Percentiles rank a stretch among this genome's conserved stretches.
Evolutionary conservation across 2,888 invertebrate species (phyloP).

Genomic region (Drosophila dives): DNA sequence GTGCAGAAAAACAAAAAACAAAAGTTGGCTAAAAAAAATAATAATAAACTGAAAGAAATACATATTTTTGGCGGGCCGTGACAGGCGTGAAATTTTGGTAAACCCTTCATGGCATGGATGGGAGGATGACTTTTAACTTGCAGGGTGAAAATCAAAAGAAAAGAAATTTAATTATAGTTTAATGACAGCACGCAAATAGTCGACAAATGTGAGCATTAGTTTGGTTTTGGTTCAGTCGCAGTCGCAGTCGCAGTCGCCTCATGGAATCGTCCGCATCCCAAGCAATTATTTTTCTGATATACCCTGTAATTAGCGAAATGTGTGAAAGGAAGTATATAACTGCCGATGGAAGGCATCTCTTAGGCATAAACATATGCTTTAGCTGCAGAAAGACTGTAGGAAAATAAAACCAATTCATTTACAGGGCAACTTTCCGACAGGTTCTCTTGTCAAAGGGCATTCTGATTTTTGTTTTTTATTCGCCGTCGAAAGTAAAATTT

Average conservation of each 20-base stretch:
- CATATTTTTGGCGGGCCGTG: conserved; percentile 49
- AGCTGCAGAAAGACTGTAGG: background rate
- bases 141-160: conserved; percentile 78
- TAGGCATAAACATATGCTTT: background rate
- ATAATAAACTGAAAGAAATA: conserved; percentile 36
- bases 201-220: conserved; percentile 61
- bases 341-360: background rate
- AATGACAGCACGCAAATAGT: conserved; percentile 77
- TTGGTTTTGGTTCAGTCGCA: conserved; percentile 30
- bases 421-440: conserved; percentile 4
- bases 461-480: conserved; percentile 30
- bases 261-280: conserved; percentile 51
- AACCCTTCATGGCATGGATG: conserved; percentile 64
- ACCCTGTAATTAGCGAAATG: background rate
- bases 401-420: background rate
- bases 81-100: conserved; percentile 73
- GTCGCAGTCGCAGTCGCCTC: conserved; percentile 23
- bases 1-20: conserved; percentile 3
- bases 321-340: background rate
- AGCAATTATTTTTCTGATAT: conserved; percentile 17
- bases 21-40: conserved; percentile 19
- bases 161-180: conserved; percentile 79
- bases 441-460: background rate
- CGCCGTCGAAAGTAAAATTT: conserved; percentile 79
- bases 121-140: conserved; percentile 73